Conservation (phyloP, 2,888 invertebrate genomes). For the Amiota minor region DNA sequence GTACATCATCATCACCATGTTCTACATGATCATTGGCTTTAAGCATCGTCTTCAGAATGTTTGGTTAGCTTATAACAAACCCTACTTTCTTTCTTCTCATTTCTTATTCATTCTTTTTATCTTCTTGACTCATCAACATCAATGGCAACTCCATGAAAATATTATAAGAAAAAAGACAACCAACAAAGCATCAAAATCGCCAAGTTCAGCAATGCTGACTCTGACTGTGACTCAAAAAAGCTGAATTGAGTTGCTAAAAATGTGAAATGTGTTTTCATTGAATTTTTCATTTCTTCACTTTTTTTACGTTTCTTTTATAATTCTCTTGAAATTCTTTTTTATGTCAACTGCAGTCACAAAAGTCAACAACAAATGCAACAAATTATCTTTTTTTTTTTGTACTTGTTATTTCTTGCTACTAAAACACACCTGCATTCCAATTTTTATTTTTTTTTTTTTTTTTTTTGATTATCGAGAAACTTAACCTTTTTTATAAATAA, state of each 20-base stretch:
- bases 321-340: conserved; percentile 1
- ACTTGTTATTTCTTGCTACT: not conserved
- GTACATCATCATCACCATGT: too few relatives aligned
- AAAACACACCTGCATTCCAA: not conserved
- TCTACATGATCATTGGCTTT: too few relatives aligned
- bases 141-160: not conserved
- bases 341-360: too few relatives aligned
- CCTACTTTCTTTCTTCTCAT: not conserved
- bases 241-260: not conserved
- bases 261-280: not conserved
- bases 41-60: not conserved
- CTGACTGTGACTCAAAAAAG: not conserved
- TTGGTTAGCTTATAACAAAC: not conserved
- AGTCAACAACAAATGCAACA: not conserved
- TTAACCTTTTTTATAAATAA: too few relatives aligned
- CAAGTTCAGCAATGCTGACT: too few relatives aligned
- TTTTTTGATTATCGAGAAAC: not conserved
- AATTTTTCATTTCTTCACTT: not conserved
- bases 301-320: not conserved
- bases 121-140: not conserved
- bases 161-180: not conserved
- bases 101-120: not conserved
- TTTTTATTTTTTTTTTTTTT: not conserved
- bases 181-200: too few relatives aligned
- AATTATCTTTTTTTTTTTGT: too few relatives aligned